Evolutionary conservation across 2,113 vertebrate genomes (phyloP), one percentile per base, ranked within the genome.

Genomic region (Marmota monax): DNA sequence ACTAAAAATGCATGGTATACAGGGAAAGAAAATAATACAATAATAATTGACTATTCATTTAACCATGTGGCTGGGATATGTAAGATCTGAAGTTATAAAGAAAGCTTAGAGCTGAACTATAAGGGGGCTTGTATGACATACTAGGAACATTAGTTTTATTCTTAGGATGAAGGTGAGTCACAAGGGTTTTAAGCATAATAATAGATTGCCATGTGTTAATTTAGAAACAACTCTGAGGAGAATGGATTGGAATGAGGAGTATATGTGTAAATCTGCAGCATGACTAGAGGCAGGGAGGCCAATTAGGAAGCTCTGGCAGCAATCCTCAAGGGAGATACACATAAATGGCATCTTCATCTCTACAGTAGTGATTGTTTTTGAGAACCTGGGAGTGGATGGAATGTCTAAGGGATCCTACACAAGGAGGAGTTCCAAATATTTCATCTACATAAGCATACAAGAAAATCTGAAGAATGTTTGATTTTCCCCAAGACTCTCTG

Each of bases 401-500:
- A 18, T 87, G 9, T 61, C 42, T 89, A 27, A 77, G 34, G 67
- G 22, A 82, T 2, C n/a, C 37, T 32, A n/a, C 4, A 67, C 17
- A 70, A 20, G 23, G 34, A 90, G 39, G 4, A 67, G 13, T 14
- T 51, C 51, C 51, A 51, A 70, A 10, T 25, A 53, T 86, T 76
- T 7, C 34, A 67, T n/a, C 74, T 86, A 23, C 0, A 12, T 3
- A 84, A 58, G 8, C 22, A 92, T 84, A 17, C 39, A n/a, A 94
- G 18, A 51, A 72, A 72, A 20, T 6, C 34, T 42, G 32, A 92
- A 88, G n/a, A 88, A 20, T 58, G 25, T 63, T 76, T 90, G 18
- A 90, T 48, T 92, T 45, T 96, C 45, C 42, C 80, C 32, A 77
- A 93, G 27, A 61, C 53, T 80, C 32, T 82, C 78, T 93, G 48